A percentile compares a stretch with the other conserved stretches of the same genome.
Conservation (phyloP, 2,888 invertebrate genomes). For the Zootermopsis nevadensis region DNA sequence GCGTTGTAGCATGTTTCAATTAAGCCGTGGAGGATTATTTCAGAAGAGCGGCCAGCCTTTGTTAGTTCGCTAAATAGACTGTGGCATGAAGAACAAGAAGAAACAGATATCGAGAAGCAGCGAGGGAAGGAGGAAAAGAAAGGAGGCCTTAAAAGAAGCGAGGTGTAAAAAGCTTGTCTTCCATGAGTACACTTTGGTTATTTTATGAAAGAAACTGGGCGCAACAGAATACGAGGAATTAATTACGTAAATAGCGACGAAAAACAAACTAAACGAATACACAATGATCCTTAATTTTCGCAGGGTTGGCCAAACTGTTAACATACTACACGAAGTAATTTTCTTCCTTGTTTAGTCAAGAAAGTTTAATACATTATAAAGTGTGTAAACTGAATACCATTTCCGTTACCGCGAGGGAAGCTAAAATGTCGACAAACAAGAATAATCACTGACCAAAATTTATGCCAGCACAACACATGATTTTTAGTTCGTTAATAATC, state of each 20-base stretch:
- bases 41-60: slow-evolving; percentile 4
- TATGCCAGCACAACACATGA: no score
- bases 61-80: slow-evolving; percentile 21
- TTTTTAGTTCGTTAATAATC: no score
- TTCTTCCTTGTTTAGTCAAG: no score
- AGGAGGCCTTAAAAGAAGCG: slow-evolving; percentile 5
- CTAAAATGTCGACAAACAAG: no score
- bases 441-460: no score
- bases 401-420: no score
- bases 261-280: slow-evolving; percentile 12
- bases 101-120: not conserved
- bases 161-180: slow-evolving; percentile 28
- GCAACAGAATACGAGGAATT: slow-evolving; percentile 9
- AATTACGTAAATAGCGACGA: slow-evolving; percentile 26
- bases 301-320: slow-evolving; percentile 5
- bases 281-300: not conserved
- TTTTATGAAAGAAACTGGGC: not conserved
- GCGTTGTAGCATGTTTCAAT: slow-evolving; percentile 30
- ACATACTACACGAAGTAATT: no score
- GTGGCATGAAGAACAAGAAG: slow-evolving; percentile 9
- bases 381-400: no score
- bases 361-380: no score
- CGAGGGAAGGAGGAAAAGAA: no score
- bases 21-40: slow-evolving; percentile 11
- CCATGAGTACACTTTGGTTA: slow-evolving; percentile 11